Conservation (phyloP, 2,888 invertebrate species). For the Embidobia sp. region DNA sequence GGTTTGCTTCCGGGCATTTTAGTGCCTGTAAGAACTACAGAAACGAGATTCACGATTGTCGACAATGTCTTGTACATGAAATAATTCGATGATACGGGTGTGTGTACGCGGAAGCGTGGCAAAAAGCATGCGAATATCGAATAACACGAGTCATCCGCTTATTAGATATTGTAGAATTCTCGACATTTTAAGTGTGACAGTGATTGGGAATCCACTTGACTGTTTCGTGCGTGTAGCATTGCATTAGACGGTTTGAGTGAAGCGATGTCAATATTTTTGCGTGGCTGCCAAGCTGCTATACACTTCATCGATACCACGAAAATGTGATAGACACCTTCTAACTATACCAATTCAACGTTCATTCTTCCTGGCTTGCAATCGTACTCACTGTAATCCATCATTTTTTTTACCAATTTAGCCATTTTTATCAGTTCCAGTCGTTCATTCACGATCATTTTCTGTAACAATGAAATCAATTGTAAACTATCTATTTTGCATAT, state of each 20-base stretch:
- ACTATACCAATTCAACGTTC: conserved; percentile 30
- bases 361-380: conserved; percentile 37
- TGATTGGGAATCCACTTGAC: not conserved
- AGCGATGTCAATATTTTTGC: not conserved
- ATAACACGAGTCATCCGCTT: conserved; percentile 38
- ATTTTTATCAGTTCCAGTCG: conserved; percentile 54
- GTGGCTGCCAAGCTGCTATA: conserved; percentile 17
- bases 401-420: conserved; percentile 22
- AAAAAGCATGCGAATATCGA: conserved; percentile 35
- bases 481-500: conserved; percentile 52
- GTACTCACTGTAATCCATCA: conserved; percentile 16
- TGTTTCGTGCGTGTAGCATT: conserved; percentile 8
- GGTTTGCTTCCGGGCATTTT: conserved; percentile 68
- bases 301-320: conserved; percentile 35
- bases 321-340: conserved; percentile 52
- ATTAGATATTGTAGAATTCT: conserved; percentile 26
- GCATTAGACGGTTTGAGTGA: too few relatives aligned
- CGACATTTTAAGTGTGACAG: conserved; percentile 9
- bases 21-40: conserved; percentile 49
- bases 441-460: conserved; percentile 5
- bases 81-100: conserved; percentile 14
- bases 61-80: conserved; percentile 44
- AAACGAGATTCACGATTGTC: conserved; percentile 30
- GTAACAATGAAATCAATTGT: conserved; percentile 29
- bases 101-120: not conserved